These are phyloP conservation scores for Oscheius sp. DNA, from an alignment of 2,888 invertebrate species.

Conservation along the genomic window DNA sequence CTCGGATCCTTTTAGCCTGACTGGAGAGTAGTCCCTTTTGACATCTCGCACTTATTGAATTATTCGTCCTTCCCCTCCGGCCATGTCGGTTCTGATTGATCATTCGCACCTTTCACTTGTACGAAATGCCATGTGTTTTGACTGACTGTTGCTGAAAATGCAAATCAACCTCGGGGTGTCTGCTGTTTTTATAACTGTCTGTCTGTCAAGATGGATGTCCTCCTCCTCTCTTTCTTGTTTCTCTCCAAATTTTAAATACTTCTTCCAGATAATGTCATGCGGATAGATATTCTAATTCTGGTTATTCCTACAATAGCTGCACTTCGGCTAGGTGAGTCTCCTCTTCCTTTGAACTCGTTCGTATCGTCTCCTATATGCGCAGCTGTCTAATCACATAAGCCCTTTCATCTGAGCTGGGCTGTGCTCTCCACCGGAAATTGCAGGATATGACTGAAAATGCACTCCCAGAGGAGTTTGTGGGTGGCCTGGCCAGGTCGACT, in stretches of 20 bases:
- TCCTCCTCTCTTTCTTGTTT: too few species aligned
- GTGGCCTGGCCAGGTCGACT: neutral
- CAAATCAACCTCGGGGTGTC: too few species aligned
- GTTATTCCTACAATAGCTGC: neutral
- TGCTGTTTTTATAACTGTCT: too few species aligned
- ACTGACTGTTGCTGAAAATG: too few species aligned
- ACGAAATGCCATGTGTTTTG: neutral
- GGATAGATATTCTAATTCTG: slow-evolving; percentile 15
- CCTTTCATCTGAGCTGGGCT: slow-evolving; percentile 12
- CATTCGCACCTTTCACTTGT: slow-evolving; percentile 22
- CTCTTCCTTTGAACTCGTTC: neutral
- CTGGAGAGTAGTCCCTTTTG: neutral
- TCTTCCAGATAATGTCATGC: slow-evolving; percentile 14
- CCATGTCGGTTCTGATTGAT: neutral
- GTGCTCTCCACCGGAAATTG: slow-evolving; percentile 30
- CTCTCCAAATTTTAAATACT: too few species aligned
- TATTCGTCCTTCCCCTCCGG: neutral
- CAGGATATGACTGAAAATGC: slow-evolving; percentile 28
- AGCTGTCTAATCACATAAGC: slow-evolving; percentile 38
- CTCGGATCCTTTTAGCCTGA: neutral
- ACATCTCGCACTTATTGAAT: slow-evolving; percentile 7
- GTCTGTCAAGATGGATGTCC: too few species aligned
- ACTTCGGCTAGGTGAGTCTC: slow-evolving; percentile 28
- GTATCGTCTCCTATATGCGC: neutral
- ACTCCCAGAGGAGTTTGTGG: slow-evolving; percentile 5